Percentiles rank a stretch among this genome's conserved stretches.
Conservation (phyloP, 1,140 invertebrate genomes). For the Daktulosphaira vitifoliae region DNA sequence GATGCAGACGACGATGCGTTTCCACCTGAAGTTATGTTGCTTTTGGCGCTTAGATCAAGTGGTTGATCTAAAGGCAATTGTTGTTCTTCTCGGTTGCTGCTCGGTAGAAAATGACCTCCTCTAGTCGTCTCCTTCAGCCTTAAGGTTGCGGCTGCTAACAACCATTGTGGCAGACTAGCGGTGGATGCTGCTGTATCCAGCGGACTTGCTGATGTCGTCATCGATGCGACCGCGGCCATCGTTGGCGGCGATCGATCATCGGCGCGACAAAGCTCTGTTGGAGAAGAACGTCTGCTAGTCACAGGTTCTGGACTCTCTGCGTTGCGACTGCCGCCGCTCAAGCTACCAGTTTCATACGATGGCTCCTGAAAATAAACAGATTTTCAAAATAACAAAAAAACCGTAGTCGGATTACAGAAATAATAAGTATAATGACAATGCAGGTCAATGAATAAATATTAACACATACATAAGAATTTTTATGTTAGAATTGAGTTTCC, state of each 20-base stretch:
- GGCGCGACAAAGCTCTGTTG: neutral
- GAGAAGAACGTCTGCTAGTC: constrained; percentile 9
- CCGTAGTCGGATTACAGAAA: neutral
- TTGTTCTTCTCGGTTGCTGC: constrained; percentile 40
- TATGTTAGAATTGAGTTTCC: no score
- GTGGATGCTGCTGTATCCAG: constrained; percentile 36
- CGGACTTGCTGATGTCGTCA: constrained; percentile 20
- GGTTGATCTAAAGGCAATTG: constrained; percentile 52
- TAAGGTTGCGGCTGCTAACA: constrained; percentile 43
- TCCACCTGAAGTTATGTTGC: constrained; percentile 39
- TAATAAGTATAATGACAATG: neutral
- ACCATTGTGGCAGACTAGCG: constrained; percentile 44
- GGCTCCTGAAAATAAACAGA: constrained; percentile 18
- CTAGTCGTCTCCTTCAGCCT: constrained; percentile 45
- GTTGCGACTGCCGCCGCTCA: constrained; percentile 27
- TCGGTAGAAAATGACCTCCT: constrained; percentile 46
- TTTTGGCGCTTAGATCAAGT: constrained; percentile 67
- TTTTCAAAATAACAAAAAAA: neutral
- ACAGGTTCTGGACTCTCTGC: constrained; percentile 26
- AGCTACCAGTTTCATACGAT: constrained; percentile 21
- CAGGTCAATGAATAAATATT: no score
- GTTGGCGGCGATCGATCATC: constrained; percentile 18
- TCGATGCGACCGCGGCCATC: neutral
- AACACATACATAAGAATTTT: no score
- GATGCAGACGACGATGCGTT: constrained; percentile 36